phyloP scores from a whole-genome alignment of 2,888 invertebrate genomes.

The Pseudococcus jackbeardsleyi region DNA sequence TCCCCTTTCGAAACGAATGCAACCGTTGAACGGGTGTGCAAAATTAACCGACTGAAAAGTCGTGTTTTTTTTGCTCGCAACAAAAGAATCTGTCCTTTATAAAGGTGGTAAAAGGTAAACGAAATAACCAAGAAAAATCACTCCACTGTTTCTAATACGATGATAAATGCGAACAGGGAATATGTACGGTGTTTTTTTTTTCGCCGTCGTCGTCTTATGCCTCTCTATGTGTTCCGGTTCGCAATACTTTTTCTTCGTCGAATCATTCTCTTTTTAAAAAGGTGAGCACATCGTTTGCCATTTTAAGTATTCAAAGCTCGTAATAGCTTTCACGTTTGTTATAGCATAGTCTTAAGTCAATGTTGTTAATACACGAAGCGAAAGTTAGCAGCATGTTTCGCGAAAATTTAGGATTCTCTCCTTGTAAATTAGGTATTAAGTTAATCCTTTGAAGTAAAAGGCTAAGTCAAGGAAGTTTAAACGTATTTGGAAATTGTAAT shows the following conservation, averaged over 20 bases:
- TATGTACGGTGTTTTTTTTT: slow-evolving; percentile 3
- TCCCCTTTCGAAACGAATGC: background rate
- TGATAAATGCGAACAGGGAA: slow-evolving; percentile 52
- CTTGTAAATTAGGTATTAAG: slow-evolving; percentile 62
- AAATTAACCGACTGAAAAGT: slow-evolving; percentile 51
- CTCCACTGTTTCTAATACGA: slow-evolving; percentile 58
- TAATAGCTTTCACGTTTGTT: slow-evolving; percentile 62
- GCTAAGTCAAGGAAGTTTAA: slow-evolving; percentile 55
- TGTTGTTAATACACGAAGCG: slow-evolving; percentile 54
- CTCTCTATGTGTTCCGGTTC: background rate
- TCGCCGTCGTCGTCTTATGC: background rate
- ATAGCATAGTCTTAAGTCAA: slow-evolving; percentile 47
- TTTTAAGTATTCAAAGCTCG: slow-evolving; percentile 60
- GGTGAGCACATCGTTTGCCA: slow-evolving; percentile 36
- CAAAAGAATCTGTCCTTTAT: slow-evolving; percentile 21
- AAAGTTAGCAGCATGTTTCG: slow-evolving; percentile 57
- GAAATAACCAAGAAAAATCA: slow-evolving; percentile 47
- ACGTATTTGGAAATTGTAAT: slow-evolving; percentile 56
- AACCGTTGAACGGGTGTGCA: background rate
- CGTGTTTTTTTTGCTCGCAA: background rate
- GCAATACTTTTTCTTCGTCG: slow-evolving; percentile 39
- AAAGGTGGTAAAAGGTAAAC: background rate
- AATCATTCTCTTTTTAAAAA: slow-evolving; percentile 52
- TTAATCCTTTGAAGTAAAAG: slow-evolving; percentile 61
- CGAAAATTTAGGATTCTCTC: slow-evolving; percentile 59